Evolutionary conservation across 2,797 vertebrate species (phyloP).

Genomic region (Silurus lanzhouensis): DNA sequence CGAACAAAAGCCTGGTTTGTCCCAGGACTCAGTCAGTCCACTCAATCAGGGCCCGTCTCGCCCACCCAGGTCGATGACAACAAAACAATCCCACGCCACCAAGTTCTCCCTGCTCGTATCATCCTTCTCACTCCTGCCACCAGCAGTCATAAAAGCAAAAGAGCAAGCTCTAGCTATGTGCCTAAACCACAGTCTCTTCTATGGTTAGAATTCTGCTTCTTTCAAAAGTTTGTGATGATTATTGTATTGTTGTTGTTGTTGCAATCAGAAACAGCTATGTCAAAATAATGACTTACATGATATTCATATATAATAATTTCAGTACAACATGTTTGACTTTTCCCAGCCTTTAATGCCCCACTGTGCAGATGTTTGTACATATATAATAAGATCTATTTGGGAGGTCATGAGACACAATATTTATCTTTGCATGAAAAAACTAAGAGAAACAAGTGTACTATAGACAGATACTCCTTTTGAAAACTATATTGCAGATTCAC

Average conservation of each 20-base stretch:
- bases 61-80: slow-evolving; percentile 68
- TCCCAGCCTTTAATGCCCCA: background rate
- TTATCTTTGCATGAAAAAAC: slow-evolving; percentile 20
- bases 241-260: too few species aligned
- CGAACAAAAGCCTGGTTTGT: slow-evolving; percentile 67
- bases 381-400: slow-evolving; percentile 36
- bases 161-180: slow-evolving; percentile 14
- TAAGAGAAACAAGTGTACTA: slow-evolving; percentile 33
- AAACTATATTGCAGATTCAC: slow-evolving; percentile 41
- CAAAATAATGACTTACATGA: too few species aligned
- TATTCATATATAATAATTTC: too few species aligned
- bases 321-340: background rate
- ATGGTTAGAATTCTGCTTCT: background rate
- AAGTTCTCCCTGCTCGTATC: slow-evolving; percentile 48
- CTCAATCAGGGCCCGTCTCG: slow-evolving; percentile 52
- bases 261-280: too few species aligned
- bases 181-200: background rate
- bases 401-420: slow-evolving; percentile 39
- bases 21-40: slow-evolving; percentile 66
- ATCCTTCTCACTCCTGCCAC: slow-evolving; percentile 32
- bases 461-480: slow-evolving; percentile 26
- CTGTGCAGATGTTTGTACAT: background rate
- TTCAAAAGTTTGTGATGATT: background rate
- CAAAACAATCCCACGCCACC: slow-evolving; percentile 33
- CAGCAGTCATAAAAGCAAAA: slow-evolving; percentile 27